These are phyloP conservation scores for Oedothorax gibbosus DNA, from an alignment of 1,140 invertebrate genomes.

Conservation along the genomic window DNA sequence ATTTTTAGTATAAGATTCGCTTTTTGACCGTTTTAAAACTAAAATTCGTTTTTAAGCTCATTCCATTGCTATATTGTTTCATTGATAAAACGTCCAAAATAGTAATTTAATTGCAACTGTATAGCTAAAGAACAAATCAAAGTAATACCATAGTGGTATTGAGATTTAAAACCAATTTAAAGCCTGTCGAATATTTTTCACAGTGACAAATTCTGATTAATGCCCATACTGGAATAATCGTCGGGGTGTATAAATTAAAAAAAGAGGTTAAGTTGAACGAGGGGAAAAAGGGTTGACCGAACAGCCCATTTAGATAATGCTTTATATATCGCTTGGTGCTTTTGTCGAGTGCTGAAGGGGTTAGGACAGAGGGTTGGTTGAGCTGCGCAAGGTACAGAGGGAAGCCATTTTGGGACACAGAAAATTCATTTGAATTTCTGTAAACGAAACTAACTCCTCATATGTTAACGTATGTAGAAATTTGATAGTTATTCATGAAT, in stretches of 20 bases:
- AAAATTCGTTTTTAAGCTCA: no score
- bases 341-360: conserved; percentile 32
- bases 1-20: no score
- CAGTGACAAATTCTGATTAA: conserved; percentile 54
- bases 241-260: conserved; percentile 26
- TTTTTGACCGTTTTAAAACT: no score
- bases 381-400: neutral
- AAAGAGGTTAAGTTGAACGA: neutral
- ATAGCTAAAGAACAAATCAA: neutral
- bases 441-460: no score
- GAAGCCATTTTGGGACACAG: conserved; percentile 11
- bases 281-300: conserved; percentile 30
- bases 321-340: conserved; percentile 45
- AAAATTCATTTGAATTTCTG: no score
- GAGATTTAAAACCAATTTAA: neutral
- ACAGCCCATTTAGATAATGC: conserved; percentile 52
- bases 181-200: neutral
- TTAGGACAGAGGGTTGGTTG: neutral
- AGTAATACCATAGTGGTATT: neutral
- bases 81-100: no score
- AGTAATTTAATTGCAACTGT: neutral
- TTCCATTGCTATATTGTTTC: no score
- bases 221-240: neutral
- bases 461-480: no score
- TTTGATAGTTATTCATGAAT: no score